Evolutionary conservation across 2,797 vertebrate genomes (phyloP), one percentile per base, ranked within the genome.

Genomic region (Phataginus tricuspis): DNA sequence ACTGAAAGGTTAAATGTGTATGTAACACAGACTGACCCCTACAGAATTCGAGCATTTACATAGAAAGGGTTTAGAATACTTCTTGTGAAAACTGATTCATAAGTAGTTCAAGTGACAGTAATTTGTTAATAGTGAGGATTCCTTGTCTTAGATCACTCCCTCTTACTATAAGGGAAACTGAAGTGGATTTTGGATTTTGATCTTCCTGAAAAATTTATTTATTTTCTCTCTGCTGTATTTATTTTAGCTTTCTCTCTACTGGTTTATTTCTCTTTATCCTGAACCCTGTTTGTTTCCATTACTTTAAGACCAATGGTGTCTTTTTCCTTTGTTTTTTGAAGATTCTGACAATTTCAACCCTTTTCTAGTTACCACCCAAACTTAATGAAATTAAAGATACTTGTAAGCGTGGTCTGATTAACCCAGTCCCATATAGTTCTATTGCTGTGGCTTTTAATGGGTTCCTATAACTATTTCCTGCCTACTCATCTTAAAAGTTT

Each of bases 401-500:
- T 72, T 85, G 87, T 13, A 57, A 45, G 25, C 64, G 37, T 59
- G 55, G 31, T 64, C 9, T 42, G 21, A 63, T 74, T 61, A 69
- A 82, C 49, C n/a, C 16, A 49, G n/a, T 63, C 92, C 55, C 71
- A 29, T 31, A 23, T 2, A 77, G 42, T 29, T 84, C 42, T 68
- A 5, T 34, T 23, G 59, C 51, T 7, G 68, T 53, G 39, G 66
- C 64, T 96, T 93, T 77, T 66, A 80, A 68, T 42, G 69, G 63
- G 86, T 90, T 92, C 82, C 55, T 90, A 5, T 74, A 96, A 80
- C 55, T 45, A 25, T 87, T 97, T 97, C 96, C 95, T 95, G 95
- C 94, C 96, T 93, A 87, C 83, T 95, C 57, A 88, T 93, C 77
- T 85, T 31, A 42, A 95, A 95, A 83, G 29, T 23, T 85, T 90